These are phyloP conservation scores for Crenichthys baileyi DNA, from an alignment of 2,797 vertebrate genomes.

Conservation along the genomic window DNA sequence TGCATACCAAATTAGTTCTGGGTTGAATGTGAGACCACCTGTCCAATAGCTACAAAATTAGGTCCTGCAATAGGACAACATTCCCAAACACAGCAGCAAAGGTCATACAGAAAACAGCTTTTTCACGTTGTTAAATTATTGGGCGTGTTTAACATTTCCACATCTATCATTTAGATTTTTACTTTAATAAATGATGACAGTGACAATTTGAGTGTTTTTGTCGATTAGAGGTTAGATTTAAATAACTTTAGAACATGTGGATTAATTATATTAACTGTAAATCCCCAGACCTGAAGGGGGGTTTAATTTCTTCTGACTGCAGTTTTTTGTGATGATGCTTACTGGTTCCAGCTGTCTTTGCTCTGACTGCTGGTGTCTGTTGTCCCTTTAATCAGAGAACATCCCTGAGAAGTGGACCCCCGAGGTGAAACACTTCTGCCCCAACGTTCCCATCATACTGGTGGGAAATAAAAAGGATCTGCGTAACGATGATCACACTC, in stretches of 20 bases:
- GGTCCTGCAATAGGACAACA: neutral
- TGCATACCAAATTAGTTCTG: neutral
- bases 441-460: slow-evolving; percentile 97
- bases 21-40: no score
- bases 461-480: slow-evolving; percentile 99
- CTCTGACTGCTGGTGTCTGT: slow-evolving; percentile 17
- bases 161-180: neutral
- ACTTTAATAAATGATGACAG: neutral
- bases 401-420: slow-evolving; percentile 99
- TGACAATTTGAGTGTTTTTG: neutral
- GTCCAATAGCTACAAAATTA: neutral
- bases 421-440: slow-evolving; percentile 98
- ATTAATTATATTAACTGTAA: neutral
- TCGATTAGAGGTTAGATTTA: neutral
- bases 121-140: neutral
- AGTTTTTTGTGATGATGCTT: neutral
- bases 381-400: slow-evolving; percentile 84
- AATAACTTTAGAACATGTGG: neutral
- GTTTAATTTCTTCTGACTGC: neutral
- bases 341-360: slow-evolving; percentile 1
- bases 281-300: neutral
- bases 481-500: slow-evolving; percentile 96
- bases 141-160: neutral
- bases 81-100: neutral
- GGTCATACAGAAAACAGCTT: neutral